phyloP scores from a whole-genome alignment of 2,888 invertebrate species.

The Sesia apiformis region DNA sequence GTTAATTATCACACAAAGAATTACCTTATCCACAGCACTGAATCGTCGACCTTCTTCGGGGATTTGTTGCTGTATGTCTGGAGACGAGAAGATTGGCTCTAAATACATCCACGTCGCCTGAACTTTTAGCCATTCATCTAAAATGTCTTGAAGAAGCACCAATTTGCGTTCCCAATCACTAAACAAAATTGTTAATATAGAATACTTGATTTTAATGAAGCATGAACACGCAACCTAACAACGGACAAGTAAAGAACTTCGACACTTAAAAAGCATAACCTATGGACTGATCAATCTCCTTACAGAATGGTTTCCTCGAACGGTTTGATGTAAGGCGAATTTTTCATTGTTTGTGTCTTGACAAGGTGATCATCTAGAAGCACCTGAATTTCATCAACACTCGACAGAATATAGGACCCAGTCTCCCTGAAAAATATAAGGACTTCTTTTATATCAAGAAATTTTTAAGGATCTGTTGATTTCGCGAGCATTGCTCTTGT shows the following conservation, averaged over 20 bases:
- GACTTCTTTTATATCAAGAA: neutral
- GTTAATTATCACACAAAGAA: neutral
- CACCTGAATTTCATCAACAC: slow-evolving; percentile 95
- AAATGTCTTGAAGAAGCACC: slow-evolving; percentile 89
- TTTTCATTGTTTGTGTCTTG: slow-evolving; percentile 98
- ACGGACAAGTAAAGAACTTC: too few species aligned
- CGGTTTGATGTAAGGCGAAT: slow-evolving; percentile 96
- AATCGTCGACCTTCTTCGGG: slow-evolving; percentile 97
- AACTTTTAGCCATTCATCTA: slow-evolving; percentile 96
- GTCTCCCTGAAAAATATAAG: slow-evolving; percentile 77
- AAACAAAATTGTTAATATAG: slow-evolving; percentile 14
- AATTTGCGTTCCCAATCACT: slow-evolving; percentile 95
- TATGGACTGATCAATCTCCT: slow-evolving; percentile 26
- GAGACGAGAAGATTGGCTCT: slow-evolving; percentile 97
- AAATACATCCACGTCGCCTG: slow-evolving; percentile 98
- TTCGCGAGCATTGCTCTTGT: neutral
- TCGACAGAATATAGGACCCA: slow-evolving; percentile 91
- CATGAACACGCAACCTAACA: neutral
- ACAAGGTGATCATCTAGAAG: slow-evolving; percentile 96
- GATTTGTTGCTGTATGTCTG: slow-evolving; percentile 98
- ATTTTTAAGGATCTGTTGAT: neutral
- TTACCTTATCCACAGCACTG: slow-evolving; percentile 93
- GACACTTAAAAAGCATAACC: too few species aligned
- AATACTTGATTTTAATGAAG: neutral
- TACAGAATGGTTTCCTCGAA: slow-evolving; percentile 89